A percentile compares a stretch with the other conserved stretches of the same genome.
phyloP scores from a whole-genome alignment of 1,140 invertebrate species.

The Coenobita brevimanus region DNA sequence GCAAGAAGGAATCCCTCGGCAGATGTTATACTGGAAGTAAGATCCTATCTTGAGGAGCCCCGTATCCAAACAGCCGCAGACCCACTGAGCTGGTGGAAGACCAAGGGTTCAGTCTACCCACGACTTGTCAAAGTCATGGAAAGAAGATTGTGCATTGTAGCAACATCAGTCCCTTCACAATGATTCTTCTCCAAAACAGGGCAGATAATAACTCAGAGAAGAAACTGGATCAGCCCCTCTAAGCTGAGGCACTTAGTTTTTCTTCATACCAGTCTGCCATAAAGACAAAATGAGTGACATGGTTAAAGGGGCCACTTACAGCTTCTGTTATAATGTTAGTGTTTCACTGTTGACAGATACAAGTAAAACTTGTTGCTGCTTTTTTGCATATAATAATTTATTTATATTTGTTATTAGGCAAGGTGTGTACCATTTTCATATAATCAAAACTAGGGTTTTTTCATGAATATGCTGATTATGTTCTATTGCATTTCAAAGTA shows the following conservation, averaged over 20 bases:
- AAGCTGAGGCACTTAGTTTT: conserved; percentile 7
- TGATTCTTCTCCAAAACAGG: conserved; percentile 14
- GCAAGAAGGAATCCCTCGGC: neutral
- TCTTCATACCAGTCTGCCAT: neutral
- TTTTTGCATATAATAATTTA: no score
- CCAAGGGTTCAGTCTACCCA: conserved; percentile 9
- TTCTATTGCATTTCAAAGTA: no score
- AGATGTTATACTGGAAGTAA: neutral
- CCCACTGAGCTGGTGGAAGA: conserved; percentile 16
- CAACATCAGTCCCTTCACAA: conserved; percentile 19
- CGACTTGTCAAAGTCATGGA: conserved; percentile 8
- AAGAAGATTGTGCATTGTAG: conserved; percentile 21
- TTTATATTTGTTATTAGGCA: no score
- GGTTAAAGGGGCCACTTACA: no score
- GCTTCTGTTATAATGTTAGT: no score
- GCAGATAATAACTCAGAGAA: conserved; percentile 13
- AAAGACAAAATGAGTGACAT: no score
- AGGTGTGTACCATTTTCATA: no score
- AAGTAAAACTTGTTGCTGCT: no score
- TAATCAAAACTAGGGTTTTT: no score
- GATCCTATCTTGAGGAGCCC: conserved; percentile 2
- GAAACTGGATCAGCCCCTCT: conserved; percentile 8
- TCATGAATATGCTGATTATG: no score
- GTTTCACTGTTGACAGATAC: no score
- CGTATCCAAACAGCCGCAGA: neutral